Evolutionary conservation across 2,113 vertebrate genomes (phyloP), one percentile per base, ranked within the genome.

Genomic region (Parus major): DNA sequence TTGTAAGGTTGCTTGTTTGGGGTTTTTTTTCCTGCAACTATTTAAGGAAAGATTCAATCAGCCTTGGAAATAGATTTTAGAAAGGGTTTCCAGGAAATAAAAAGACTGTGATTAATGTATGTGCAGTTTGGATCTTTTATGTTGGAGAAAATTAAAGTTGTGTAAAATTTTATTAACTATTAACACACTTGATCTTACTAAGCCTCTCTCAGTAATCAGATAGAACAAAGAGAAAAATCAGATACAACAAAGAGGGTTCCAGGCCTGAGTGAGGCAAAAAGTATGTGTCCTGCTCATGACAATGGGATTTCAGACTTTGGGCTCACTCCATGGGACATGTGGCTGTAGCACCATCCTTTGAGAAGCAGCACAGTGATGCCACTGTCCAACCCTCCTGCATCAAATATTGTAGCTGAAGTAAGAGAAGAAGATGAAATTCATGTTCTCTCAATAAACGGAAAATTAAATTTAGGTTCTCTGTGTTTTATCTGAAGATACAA

Each of bases 11-110:
- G 47, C 0, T 46, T 49, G 20, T 12, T 50, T 33, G 19, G 19
- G 1, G 2, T 1, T 2, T 8, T 35, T 57, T 44, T 31, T 1
- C 36, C 13, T 65, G 21, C 29, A 44, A 10, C 19, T 57, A 27
- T 9, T 39, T 60, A 80, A 47, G 31, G 12, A 57, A 36, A 72
- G 10, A 59, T 56, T 77, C 39, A 12, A 57, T 80, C 31, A 88
- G 24, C 27, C 13, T 7, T 77, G 28, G 31, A 92, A 93, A 65
- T 2, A 69, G 33, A 64, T 4, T 7, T 88, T 86, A 61, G 28
- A 64, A 47, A 68, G 6, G 1, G 2, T 39, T 88, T 81, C 41
- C 36, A 61, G 27, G n/a, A 76, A 92, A 81, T 88, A n/a, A 47
- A 16, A 36, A 6, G n/a, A 7, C 9, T 56, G 10, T 66, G 12